Evolutionary conservation across 2,888 invertebrate genomes (phyloP), one percentile per base, ranked within the genome.

Genomic region (Torymus aiolomorphi): DNA sequence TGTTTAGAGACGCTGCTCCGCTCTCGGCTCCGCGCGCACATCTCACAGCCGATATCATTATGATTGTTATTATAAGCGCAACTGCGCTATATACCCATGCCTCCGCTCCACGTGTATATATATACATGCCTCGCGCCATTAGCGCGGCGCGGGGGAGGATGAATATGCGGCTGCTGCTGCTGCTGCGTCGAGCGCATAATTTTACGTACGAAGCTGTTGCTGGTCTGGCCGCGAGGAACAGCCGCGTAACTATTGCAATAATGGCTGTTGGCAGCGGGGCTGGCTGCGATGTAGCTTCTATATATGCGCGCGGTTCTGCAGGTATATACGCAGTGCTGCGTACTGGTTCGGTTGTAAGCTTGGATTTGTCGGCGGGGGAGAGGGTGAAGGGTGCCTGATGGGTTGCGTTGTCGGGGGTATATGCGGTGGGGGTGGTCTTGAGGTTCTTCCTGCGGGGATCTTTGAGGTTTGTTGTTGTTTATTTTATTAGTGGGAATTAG

Each of bases 1-100:
- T 84, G 86, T 86, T 86, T 85, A 83, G 83, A 84, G 82, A 84
- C 77, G 69, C 71, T 14, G 69, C 71, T 14, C 18, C 54, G 63
- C 11, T 52, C 16, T 16, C 61, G 51, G 52, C 52, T n/a, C 42
- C 20, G 20, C 20, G 31, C 4, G 31, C 31, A 31, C 54, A 62
- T 49, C 42, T 52, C 24, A 14, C 10, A 52, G 61, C 61, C 72
- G 54, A 66, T 52, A 72, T 56, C 20, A 74, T 74, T 69, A 63
- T 59, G 78, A 67, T 73, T 78, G 63, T 74, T 59, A 65, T 71
- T 54, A 52, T 54, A 56, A 52, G 42, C 52, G 61, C n/a, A 31
- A 71, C 12, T 3, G 61, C n/a, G 31, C 13, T 10, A 14, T 16
- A 51, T 20, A 3, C 31, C 31, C 8, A 5, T 8, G 2, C 31